Evolutionary conservation across 2,113 vertebrate species (phyloP), one percentile per base, ranked within the genome.

Genomic region (Turnix velox): DNA sequence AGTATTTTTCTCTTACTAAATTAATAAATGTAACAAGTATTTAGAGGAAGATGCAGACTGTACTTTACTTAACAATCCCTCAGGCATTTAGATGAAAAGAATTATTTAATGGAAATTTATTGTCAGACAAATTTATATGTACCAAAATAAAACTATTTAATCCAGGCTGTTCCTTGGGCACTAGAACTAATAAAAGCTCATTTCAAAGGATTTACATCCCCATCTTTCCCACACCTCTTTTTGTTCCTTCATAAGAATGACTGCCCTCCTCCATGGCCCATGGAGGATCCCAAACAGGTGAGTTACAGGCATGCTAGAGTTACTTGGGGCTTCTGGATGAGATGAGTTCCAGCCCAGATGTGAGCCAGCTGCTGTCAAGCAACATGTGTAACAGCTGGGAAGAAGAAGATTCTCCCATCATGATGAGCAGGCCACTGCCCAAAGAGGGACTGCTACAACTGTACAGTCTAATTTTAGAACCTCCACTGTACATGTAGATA

Each of bases 21-120:
- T 91, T 95, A 95, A 96, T 93, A 96, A 94, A 86, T 11, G 15
- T 77, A 94, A 92, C 31, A 92, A 88, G 93, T 23, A 88, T 82
- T 54, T 35, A 72, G 46, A 88, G 57, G 65, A 88, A 74, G 82
- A 73, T 12, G 45, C 45, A 92, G 68, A 49, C 28, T 40, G 5
- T 58, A 59, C 12, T 87, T 83, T 54, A 82, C 40, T 71, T 63
- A 90, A 78, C 43, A 87, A 66, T 86, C 93, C 71, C 58, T 82
- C 9, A 5, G 22, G 67, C 25, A 77, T 27, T 85, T 9, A 71
- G 79, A 94, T 80, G 62, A 93, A 93, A 46, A 63, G 28, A 82
- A 61, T 31, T 18, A 46, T 48, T 72, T 79, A 93, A 86, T 52
- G 61, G 90, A 87, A 87, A 87, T 54, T 15, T 54, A 76, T 66